These are phyloP conservation scores for Lucinisca nassula DNA, from an alignment of 2,888 invertebrate species.

Conservation along the genomic window DNA sequence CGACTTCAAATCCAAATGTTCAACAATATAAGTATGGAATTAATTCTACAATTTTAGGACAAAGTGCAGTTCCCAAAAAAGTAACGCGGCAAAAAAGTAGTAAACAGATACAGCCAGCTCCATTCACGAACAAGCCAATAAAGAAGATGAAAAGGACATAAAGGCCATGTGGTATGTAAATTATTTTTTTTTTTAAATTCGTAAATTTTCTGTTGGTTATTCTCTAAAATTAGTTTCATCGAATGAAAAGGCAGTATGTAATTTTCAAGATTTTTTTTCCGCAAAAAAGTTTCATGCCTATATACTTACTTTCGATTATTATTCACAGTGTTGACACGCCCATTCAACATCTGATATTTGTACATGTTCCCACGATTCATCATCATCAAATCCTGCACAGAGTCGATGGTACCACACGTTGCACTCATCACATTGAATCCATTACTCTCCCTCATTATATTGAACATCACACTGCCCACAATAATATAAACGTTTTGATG, in stretches of 20 bases:
- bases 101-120: too few species aligned
- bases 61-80: constrained; percentile 57
- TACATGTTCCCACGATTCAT: not conserved
- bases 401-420: not conserved
- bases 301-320: not conserved
- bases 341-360: not conserved
- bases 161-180: too few species aligned
- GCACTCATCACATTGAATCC: not conserved
- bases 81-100: too few species aligned
- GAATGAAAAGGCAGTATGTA: too few species aligned
- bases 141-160: too few species aligned
- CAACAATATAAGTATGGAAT: constrained; percentile 60
- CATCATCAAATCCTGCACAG: not conserved
- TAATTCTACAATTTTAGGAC: constrained; percentile 55
- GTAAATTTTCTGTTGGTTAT: too few species aligned
- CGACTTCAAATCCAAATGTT: constrained; percentile 39
- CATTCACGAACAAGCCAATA: too few species aligned
- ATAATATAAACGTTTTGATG: not conserved
- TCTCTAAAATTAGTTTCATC: too few species aligned
- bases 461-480: not conserved
- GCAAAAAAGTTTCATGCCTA: too few species aligned
- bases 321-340: not conserved
- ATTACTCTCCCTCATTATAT: not conserved
- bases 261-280: too few species aligned
- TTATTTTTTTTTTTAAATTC: too few species aligned